phyloP scores from a whole-genome alignment of 2,797 vertebrate genomes.

The Oceanodroma leucorhoa region DNA sequence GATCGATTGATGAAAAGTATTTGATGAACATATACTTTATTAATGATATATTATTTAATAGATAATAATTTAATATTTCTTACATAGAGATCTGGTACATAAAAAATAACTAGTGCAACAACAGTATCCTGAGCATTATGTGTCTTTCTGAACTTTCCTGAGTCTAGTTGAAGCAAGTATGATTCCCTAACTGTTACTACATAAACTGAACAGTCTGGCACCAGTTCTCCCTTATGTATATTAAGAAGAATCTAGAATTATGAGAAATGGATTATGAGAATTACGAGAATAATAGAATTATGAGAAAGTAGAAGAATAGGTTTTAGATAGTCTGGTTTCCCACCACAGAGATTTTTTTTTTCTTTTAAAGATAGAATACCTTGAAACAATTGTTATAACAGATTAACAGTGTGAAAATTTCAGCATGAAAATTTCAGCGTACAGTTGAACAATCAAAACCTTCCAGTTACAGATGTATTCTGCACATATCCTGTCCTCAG shows the following conservation, averaged over 20 bases:
- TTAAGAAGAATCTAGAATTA: neutral
- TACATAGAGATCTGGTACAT: neutral
- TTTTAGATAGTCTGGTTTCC: neutral
- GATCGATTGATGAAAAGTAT: neutral
- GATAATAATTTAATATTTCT: neutral
- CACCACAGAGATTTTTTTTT: neutral
- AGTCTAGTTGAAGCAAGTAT: neutral
- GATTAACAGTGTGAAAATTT: neutral
- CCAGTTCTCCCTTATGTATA: neutral
- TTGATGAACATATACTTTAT: neutral
- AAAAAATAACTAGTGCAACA: neutral
- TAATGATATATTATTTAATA: neutral
- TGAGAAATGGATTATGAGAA: neutral
- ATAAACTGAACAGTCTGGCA: neutral
- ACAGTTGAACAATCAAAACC: neutral
- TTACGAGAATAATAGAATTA: neutral
- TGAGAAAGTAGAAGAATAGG: neutral
- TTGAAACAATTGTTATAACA: neutral
- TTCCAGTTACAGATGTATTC: neutral
- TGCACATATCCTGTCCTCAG: neutral
- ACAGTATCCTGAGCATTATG: neutral
- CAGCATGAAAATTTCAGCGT: neutral
- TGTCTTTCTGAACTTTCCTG: neutral
- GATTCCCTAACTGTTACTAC: neutral
- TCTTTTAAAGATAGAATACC: neutral